Conservation (phyloP, 1,140 invertebrate genomes). For the Lutraria rhynchaena region DNA sequence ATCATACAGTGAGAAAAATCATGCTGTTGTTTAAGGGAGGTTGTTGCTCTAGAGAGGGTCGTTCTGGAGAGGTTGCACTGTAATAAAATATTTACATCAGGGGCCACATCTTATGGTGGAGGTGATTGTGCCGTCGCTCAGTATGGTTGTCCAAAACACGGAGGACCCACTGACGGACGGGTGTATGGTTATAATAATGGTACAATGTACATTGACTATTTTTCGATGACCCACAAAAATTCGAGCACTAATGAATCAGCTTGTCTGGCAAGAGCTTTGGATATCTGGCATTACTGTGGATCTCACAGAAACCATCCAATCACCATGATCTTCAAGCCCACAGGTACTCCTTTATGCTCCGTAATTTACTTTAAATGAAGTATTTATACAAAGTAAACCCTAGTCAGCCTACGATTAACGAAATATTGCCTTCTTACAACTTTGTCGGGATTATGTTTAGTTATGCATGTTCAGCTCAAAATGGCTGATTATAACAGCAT, state of each 20-base stretch:
- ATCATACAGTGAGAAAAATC: too few species aligned
- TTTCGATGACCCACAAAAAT: neutral
- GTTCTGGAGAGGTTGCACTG: too few species aligned
- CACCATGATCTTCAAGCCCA: slow-evolving; percentile 17
- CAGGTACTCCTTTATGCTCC: too few species aligned
- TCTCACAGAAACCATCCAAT: slow-evolving; percentile 24
- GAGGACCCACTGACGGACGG: slow-evolving; percentile 9
- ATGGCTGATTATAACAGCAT: too few species aligned
- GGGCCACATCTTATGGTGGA: slow-evolving; percentile 59
- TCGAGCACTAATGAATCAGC: slow-evolving; percentile 10
- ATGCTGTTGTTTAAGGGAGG: too few species aligned
- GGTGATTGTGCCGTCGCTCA: slow-evolving; percentile 55
- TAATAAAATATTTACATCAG: slow-evolving; percentile 35
- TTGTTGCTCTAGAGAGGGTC: too few species aligned
- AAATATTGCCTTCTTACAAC: too few species aligned
- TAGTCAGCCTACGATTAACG: too few species aligned
- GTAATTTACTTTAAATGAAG: too few species aligned
- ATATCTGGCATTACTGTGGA: slow-evolving; percentile 58
- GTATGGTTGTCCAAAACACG: slow-evolving; percentile 63
- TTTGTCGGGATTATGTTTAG: too few species aligned
- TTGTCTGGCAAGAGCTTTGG: slow-evolving; percentile 52
- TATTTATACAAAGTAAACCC: too few species aligned
- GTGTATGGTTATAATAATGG: neutral
- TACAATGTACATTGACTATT: slow-evolving; percentile 6
- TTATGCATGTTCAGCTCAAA: too few species aligned